A percentile compares a stretch with the other conserved stretches of the same genome.
Evolutionary conservation across 2,113 vertebrate genomes (phyloP).

Genomic region (Xyliphius kryptos): DNA sequence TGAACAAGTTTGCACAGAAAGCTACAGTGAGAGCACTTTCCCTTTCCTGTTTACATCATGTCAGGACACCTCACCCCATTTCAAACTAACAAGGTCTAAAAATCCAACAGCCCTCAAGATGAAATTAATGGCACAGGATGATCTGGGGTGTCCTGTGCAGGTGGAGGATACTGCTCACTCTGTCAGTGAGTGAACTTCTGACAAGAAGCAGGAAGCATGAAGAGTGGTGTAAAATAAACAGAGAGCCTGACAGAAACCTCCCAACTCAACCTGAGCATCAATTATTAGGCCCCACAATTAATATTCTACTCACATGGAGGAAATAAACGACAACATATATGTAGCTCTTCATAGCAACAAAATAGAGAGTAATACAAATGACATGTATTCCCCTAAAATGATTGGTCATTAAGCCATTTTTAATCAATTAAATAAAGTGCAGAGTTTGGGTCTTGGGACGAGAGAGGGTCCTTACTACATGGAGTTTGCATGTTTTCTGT

Average conservation of each 20-base stretch:
- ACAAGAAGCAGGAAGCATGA: constrained; percentile 52
- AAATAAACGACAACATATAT: not conserved
- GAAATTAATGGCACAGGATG: constrained; percentile 13
- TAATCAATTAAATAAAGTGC: no score
- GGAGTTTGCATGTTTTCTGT: no score
- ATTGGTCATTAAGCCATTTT: no score
- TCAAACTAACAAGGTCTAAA: constrained; percentile 51
- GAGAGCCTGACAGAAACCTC: constrained; percentile 47
- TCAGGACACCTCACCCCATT: constrained; percentile 53
- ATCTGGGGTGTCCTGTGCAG: constrained; percentile 23
- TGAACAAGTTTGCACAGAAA: constrained; percentile 69
- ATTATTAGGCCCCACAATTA: constrained; percentile 61
- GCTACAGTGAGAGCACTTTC: constrained; percentile 53
- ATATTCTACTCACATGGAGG: constrained; percentile 42
- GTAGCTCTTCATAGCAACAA: not conserved
- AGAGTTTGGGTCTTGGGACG: no score
- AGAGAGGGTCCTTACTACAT: no score
- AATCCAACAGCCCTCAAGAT: constrained; percentile 49
- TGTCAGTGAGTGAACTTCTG: constrained; percentile 36
- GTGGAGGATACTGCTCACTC: constrained; percentile 7
- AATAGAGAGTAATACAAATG: not conserved
- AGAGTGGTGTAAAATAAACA: constrained; percentile 49
- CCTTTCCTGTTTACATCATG: constrained; percentile 67
- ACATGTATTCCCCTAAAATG: no score
- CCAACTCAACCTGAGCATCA: constrained; percentile 54